Base-by-base conservation (phyloP, 2,888 invertebrate species). In the Sinotaia quadrata region DNA sequence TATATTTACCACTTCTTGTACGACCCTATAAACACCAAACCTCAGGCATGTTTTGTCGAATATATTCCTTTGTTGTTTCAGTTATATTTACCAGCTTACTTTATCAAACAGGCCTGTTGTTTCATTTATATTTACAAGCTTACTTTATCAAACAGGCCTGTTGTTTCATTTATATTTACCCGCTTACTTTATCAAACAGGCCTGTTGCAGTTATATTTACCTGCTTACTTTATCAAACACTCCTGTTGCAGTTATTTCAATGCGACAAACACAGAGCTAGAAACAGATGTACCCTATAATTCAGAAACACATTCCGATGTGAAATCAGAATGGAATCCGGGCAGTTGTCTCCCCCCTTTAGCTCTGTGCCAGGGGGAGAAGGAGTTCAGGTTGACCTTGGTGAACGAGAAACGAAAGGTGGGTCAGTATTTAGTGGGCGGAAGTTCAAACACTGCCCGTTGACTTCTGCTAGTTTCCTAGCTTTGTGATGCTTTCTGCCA, bases 341-440 rank as follows among this genome's bases (percentile, higher is more conserved):
- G 68, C 2, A 68, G 66, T 3, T 66, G 76, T 41, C 69, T 78
- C 49, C 76, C 74, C 1, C 67, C 74, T 44, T 73, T 81, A 24
- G 75, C 71, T 18, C 71, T 78, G 34, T 81, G 82, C 73, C 79
- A 81, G 77, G 72, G 76, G 49, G 86, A 86, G 61, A 75, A 74
- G 44, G 83, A 85, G 47, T 84, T 85, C 67, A 78, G 84, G 67
- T 67, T 80, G 12, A 75, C 75, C 52, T 71, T 85, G 44, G 82
- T 82, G 15, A 75, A 73, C 51, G 80, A 83, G 37, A 86, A 85
- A 77, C 81, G 78, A 73, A 75, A 80, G 80, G 86, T 86, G 59
- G 70, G 27, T 49, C 4, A 8, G 8, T 18, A 18, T 1, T 24
- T 37, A 12, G n/a, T n/a, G n/a, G n/a, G n/a, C n/a, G n/a, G n/a